Evolutionary conservation across 2,888 invertebrate species (phyloP).

Genomic region (Eupithecia pulchellata): DNA sequence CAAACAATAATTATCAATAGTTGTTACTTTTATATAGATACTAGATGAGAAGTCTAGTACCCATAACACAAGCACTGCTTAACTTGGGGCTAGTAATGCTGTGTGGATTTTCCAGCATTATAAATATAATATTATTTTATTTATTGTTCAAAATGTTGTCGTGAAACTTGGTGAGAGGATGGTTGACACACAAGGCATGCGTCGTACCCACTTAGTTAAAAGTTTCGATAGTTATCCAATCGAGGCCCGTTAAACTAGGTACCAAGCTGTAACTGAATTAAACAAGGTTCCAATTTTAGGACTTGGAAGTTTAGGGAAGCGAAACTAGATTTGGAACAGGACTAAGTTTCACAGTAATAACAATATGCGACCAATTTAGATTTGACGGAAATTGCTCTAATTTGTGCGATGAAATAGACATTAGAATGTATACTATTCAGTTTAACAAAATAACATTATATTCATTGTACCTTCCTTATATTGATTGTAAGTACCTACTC

Average conservation of each 20-base stretch:
- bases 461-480: no score
- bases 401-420: neutral
- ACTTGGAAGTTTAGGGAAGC: conserved; percentile 24
- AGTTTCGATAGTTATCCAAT: conserved; percentile 41
- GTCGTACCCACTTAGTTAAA: conserved; percentile 22
- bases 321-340: conserved; percentile 27
- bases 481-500: no score
- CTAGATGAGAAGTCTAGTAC: neutral
- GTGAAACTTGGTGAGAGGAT: no score
- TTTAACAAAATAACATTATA: no score
- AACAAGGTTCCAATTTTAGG: conserved; percentile 31
- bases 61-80: no score
- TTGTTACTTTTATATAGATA: conserved; percentile 13
- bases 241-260: conserved; percentile 29
- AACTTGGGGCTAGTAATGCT: no score
- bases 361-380: conserved; percentile 23
- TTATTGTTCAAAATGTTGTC: no score
- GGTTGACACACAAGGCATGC: neutral
- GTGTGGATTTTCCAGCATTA: no score
- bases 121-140: neutral
- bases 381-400: neutral
- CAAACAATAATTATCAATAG: conserved; percentile 14
- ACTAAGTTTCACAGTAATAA: conserved; percentile 13
- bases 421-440: no score
- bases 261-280: conserved; percentile 36